Conservation (phyloP, 2,888 invertebrate genomes). For the Kuschelorhynchus macadamiae region DNA sequence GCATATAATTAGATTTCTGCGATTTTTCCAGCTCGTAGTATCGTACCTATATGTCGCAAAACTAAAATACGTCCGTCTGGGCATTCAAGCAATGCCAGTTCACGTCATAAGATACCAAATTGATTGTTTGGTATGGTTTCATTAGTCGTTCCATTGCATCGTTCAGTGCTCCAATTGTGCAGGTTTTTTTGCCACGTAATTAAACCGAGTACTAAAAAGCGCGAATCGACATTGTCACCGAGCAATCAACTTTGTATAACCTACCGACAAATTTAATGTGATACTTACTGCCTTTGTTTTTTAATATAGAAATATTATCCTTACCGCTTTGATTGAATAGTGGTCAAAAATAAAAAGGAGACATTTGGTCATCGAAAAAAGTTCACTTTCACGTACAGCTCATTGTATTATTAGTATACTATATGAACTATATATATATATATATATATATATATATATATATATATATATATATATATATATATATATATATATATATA, state of each 20-base stretch:
- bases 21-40: constrained; percentile 4
- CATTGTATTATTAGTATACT: too few species aligned
- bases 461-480: too few species aligned
- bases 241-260: constrained; percentile 4
- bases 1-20: constrained; percentile 7
- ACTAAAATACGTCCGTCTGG: constrained; percentile 11
- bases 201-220: constrained; percentile 7
- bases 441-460: too few species aligned
- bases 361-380: too few species aligned
- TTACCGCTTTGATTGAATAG: too few species aligned
- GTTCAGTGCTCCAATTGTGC: constrained; percentile 15
- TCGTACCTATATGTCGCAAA: not conserved
- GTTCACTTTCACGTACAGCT: too few species aligned
- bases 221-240: constrained; percentile 2
- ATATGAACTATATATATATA: too few species aligned
- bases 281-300: not conserved
- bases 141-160: constrained; percentile 17
- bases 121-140: constrained; percentile 21
- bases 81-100: constrained; percentile 13
- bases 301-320: too few species aligned
- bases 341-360: too few species aligned
- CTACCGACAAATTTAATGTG: constrained; percentile 3
- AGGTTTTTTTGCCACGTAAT: constrained; percentile 9
- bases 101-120: constrained; percentile 17
- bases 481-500: too few species aligned